phyloP scores from a whole-genome alignment of 2,113 vertebrate genomes.

The Cariama cristata region DNA sequence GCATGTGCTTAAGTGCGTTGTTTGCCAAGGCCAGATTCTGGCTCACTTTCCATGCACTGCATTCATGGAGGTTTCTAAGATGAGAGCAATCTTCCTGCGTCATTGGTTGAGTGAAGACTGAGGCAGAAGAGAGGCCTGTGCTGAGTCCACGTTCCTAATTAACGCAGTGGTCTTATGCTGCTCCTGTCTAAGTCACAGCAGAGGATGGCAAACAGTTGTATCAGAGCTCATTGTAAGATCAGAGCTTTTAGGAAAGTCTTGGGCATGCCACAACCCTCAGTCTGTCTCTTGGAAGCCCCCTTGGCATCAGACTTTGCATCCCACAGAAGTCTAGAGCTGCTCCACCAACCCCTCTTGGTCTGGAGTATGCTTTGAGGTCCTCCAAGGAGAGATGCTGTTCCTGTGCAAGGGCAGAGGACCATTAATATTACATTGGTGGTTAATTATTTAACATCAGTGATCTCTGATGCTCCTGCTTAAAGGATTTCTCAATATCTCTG shows the following conservation, averaged over 20 bases:
- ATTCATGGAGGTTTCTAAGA: neutral
- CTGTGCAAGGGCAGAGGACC: neutral
- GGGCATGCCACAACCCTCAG: neutral
- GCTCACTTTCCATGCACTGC: neutral
- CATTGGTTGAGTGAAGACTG: neutral
- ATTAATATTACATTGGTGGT: neutral
- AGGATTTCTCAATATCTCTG: neutral
- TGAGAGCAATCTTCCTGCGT: neutral
- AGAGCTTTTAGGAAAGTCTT: neutral
- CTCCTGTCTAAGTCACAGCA: neutral
- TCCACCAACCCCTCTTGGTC: neutral
- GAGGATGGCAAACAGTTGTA: neutral
- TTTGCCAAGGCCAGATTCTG: neutral
- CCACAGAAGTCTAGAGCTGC: neutral
- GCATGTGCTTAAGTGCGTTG: neutral
- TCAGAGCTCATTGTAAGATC: neutral
- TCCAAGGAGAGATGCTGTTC: neutral
- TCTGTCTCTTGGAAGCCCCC: neutral
- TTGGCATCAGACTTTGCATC: neutral
- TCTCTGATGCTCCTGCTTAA: neutral
- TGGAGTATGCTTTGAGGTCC: neutral
- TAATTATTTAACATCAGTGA: constrained; percentile 4
- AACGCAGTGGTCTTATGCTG: neutral
- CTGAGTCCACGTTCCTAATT: neutral
- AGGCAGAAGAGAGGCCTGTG: neutral